Base-by-base conservation (phyloP, 2,888 invertebrate genomes). In the Drosophila subquinaria region DNA sequence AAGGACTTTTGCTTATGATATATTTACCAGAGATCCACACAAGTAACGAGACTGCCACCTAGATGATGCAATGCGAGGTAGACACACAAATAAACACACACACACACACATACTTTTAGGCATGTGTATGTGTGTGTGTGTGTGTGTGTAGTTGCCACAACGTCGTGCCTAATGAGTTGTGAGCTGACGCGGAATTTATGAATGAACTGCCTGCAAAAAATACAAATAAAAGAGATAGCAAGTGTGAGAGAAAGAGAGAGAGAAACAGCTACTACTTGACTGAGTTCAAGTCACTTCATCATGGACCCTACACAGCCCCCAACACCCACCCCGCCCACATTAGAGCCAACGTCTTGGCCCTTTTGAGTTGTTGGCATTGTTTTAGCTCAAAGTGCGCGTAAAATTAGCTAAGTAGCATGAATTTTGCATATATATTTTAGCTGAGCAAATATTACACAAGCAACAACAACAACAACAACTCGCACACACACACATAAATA, bases 101-200 rank as follows among this genome's bases (percentile, higher is more conserved):
- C 64, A 52, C 20, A 35, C 8, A 43, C 5, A 38, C 30, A 17
- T 17, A 17, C 17, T 17, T 17, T 17, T 17, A 17, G 17, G 17
- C 74, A 67, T 66, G 50, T 53, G 60, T 52, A 35, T 42, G 13
- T 48, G 51, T 33, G 52, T 36, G 50, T 52, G 56, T 63, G 52
- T 64, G 52, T 67, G 69, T 71, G 51, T 64, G 53, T 78, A 69
- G 62, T 76, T 75, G 74, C 47, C 61, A 47, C 82, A 66, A 68
- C 71, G 79, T 75, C 79, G 81, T 88, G 84, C 79, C 81, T 85
- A 85, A 85, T 85, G 84, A 85, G 84, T 88, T 88, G 84, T 82
- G 84, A 84, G 88, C 86, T 84, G 82, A 85, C 78, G 86, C 88
- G 80, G 79, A 85, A 85, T 85, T 85, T 85, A 85, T 85, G 84